Conservation (phyloP, 2,888 invertebrate genomes). For the Camponotus fellah region DNA sequence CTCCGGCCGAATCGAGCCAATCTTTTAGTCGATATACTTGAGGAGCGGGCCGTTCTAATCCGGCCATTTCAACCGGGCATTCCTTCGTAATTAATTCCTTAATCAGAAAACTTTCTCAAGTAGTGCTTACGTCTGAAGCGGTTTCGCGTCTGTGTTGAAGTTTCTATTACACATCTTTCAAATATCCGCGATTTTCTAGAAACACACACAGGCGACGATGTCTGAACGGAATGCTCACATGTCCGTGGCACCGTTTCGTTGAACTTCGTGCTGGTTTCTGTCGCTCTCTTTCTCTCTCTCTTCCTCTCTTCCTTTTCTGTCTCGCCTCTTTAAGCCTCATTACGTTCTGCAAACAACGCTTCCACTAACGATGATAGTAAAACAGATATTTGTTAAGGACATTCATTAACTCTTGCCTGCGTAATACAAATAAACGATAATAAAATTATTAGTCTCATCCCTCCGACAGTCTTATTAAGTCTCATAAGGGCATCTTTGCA, state of each 20-base stretch:
- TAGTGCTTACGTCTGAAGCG: slow-evolving; percentile 60
- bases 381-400: slow-evolving; percentile 52
- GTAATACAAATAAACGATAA: background rate
- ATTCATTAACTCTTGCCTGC: slow-evolving; percentile 27
- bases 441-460: slow-evolving; percentile 23
- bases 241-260: slow-evolving; percentile 69
- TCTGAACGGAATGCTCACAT: slow-evolving; percentile 69
- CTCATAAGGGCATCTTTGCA: background rate
- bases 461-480: background rate
- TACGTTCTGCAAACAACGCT: slow-evolving; percentile 52
- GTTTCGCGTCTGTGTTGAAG: slow-evolving; percentile 62
- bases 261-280: slow-evolving; percentile 59
- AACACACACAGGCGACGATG: slow-evolving; percentile 42
- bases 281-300: background rate
- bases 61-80: slow-evolving; percentile 67
- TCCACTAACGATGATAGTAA: slow-evolving; percentile 39
- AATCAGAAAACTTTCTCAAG: slow-evolving; percentile 81
- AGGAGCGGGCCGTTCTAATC: slow-evolving; percentile 66
- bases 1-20: slow-evolving; percentile 39
- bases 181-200: slow-evolving; percentile 64
- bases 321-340: slow-evolving; percentile 60
- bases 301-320: slow-evolving; percentile 29
- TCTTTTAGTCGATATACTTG: slow-evolving; percentile 67
- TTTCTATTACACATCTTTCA: slow-evolving; percentile 65
- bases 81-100: slow-evolving; percentile 80